Evolutionary conservation across 2,113 vertebrate species (phyloP).

Genomic region (Geothlypis trichas): DNA sequence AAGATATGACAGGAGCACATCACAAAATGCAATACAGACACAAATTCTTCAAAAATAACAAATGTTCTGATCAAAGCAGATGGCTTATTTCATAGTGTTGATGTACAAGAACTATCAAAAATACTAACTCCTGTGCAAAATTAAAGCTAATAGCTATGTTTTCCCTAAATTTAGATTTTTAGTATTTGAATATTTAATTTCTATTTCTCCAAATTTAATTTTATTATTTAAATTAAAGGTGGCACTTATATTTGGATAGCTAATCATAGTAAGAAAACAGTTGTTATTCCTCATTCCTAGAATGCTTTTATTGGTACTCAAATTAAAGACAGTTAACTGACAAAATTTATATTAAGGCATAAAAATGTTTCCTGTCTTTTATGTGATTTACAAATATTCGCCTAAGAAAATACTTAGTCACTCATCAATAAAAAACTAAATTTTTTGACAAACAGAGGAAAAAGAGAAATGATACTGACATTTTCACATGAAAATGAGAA

Average conservation of each 20-base stretch:
- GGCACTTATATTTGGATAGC: background rate
- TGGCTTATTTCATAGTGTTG: background rate
- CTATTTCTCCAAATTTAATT: background rate
- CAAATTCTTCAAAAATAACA: background rate
- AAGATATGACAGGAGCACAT: background rate
- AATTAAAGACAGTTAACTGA: background rate
- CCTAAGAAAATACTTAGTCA: background rate
- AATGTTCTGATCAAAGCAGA: background rate
- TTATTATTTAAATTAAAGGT: background rate
- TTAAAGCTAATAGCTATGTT: background rate
- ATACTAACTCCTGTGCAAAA: background rate
- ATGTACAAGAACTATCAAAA: background rate
- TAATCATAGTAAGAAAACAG: background rate
- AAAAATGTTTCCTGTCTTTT: background rate
- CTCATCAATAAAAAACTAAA: background rate
- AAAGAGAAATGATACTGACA: background rate
- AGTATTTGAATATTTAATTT: background rate
- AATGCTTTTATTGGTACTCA: background rate
- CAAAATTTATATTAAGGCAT: background rate
- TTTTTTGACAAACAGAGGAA: background rate
- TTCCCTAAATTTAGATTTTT: background rate
- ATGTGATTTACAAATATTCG: background rate
- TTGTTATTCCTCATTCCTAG: background rate
- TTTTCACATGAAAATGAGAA: background rate
- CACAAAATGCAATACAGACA: background rate